Evolutionary conservation across 2,888 invertebrate species (phyloP), one percentile per base, ranked within the genome.

Genomic region (Chymomyza procnemis): DNA sequence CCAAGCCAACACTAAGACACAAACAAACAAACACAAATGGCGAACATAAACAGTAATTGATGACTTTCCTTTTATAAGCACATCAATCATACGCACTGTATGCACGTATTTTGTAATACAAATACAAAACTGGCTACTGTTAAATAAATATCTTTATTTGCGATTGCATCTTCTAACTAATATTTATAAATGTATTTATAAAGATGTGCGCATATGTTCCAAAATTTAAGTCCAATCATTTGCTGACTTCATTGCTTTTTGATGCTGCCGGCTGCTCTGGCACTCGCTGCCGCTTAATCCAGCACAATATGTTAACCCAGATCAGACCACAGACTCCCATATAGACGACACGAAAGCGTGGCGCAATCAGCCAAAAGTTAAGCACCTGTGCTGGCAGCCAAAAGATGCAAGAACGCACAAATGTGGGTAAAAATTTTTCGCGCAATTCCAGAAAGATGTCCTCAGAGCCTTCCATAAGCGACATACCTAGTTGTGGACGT

Each of bases 291-390:
- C 95, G 91, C 88, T 97, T 97, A 70, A 96, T 93, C 90, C 94
- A 95, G 88, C 96, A 96, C 22, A 97, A 91, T 64, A 97, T 95
- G 87, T 97, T 97, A 67, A 96, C 95, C 97, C 97, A 97, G 22
- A 94, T 89, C 80, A 97, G 95, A 1, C 96, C 95, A 59, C 94
- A 95, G 0, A 93, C 91, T 0, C 96, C 95, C 26, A 97, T 95
- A 85, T 95, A 97, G 1, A 95, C 93, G 0, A 97, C 95, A 16
- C 97, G 92, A 67, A 94, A 93, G 61, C 94, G 91, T 0, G 96
- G 93, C 0, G 96, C 94, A 60, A 97, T 89, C 61, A 95, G 90
- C 55, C 93, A 89, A 90, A 97, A 97, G 90, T 97, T 97, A 34
- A 96, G 88, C 0, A 94, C 93, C 90, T 96, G 96, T 0, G 94